A percentile compares a stretch with the other conserved stretches of the same genome.
Evolutionary conservation across 30 jellyfish, hydroid and myxozoan species (phyloP).

Genomic region (Chironex yamaguchii): DNA sequence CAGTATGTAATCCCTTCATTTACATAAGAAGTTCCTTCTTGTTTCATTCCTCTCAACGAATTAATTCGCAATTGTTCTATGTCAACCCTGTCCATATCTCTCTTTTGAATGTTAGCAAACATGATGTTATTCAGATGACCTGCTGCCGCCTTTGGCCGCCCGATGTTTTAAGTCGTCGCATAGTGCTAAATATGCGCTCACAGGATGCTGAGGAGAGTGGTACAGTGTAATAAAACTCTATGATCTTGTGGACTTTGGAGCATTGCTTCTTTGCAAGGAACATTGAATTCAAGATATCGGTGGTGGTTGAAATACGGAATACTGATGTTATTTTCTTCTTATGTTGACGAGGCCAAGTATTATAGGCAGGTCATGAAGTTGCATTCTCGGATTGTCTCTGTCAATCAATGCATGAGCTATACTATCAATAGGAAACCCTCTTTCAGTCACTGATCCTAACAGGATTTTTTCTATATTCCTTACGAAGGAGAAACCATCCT

Average conservation of each 20-base stretch:
- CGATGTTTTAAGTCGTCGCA: slow-evolving; percentile 18
- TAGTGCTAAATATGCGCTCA: slow-evolving; percentile 9
- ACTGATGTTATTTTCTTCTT: slow-evolving; percentile 38
- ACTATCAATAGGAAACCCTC: slow-evolving; percentile 28
- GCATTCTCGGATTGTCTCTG: slow-evolving; percentile 40
- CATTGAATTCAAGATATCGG: slow-evolving; percentile 9
- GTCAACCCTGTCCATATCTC: not conserved
- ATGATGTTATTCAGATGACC: not conserved
- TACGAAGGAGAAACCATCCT: slow-evolving; percentile 7
- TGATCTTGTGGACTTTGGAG: slow-evolving; percentile 4
- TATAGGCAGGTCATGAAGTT: slow-evolving; percentile 66
- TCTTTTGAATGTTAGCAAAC: slow-evolving; percentile 8
- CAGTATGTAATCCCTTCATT: too few relatives aligned
- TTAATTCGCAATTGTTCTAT: too few relatives aligned
- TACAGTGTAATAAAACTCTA: not conserved
- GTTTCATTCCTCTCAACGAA: not conserved
- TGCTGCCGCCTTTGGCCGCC: too few relatives aligned
- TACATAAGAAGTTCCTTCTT: not conserved
- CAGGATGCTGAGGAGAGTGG: slow-evolving; percentile 20
- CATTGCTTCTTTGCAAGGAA: slow-evolving; percentile 8
- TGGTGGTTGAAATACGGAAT: slow-evolving; percentile 3
- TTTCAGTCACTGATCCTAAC: slow-evolving; percentile 32
- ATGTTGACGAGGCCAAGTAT: slow-evolving; percentile 59
- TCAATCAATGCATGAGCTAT: slow-evolving; percentile 35
- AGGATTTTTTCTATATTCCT: slow-evolving; percentile 22